Conservation (phyloP, 2,888 invertebrate species). For the Drosophila prolongata region DNA sequence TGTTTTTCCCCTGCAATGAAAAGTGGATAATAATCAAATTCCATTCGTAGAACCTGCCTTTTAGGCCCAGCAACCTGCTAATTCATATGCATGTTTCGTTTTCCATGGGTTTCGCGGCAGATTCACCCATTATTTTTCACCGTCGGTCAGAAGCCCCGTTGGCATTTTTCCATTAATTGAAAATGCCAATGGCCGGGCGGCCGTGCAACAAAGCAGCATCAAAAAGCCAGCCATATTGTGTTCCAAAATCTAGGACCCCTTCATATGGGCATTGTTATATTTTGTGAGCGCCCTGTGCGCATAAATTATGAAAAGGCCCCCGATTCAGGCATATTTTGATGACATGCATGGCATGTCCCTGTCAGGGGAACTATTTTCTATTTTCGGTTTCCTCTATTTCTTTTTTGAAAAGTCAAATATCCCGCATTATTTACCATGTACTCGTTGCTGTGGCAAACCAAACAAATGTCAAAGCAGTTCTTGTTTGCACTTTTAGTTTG, state of each 20-base stretch:
- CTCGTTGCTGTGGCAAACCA: constrained; percentile 43
- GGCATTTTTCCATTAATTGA: constrained; percentile 53
- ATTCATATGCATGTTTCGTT: constrained; percentile 48
- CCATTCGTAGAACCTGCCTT: constrained; percentile 4
- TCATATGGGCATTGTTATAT: constrained; percentile 20
- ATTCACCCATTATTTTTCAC: constrained; percentile 14
- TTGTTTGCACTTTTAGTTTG: constrained; percentile 45
- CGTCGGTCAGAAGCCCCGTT: constrained; percentile 5
- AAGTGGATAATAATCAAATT: constrained; percentile 33
- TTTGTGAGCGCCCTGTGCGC: constrained; percentile 22
- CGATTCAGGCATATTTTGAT: constrained; percentile 23
- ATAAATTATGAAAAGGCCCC: constrained; percentile 40
- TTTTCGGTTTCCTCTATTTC: constrained; percentile 7
- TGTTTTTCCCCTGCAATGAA: constrained; percentile 12
- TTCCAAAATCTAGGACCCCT: constrained; percentile 1
- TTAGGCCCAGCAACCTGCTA: constrained; percentile 6
- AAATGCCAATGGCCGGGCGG: constrained; percentile 42
- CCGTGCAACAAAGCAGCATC: constrained; percentile 28
- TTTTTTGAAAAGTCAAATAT: constrained; percentile 35
- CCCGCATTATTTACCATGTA: constrained; percentile 49
- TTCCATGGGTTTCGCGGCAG: constrained; percentile 27
- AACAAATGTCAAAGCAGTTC: constrained; percentile 48
- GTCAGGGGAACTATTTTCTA: constrained; percentile 19
- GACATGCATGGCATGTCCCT: constrained; percentile 29
- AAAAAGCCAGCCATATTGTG: constrained; percentile 34